These are phyloP conservation scores for Phodopus roborovskii DNA, from an alignment of 2,113 vertebrate species.

Conservation along the genomic window DNA sequence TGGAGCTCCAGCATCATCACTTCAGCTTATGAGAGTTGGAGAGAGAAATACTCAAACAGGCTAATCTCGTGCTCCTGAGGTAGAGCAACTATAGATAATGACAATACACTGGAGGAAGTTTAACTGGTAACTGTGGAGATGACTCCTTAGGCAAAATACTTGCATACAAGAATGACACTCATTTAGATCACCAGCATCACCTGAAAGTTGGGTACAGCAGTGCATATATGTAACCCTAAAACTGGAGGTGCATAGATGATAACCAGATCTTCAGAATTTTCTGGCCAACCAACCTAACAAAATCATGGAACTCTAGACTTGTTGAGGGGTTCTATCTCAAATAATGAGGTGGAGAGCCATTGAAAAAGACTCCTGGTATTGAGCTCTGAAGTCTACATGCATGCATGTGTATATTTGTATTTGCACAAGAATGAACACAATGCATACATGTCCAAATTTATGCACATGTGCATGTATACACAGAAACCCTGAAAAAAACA, in stretches of 20 bases:
- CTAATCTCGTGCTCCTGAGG: not conserved
- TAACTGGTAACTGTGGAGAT: not conserved
- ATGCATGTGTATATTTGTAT: not conserved
- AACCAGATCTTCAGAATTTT: not conserved
- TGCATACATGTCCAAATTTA: not conserved
- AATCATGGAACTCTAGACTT: not conserved
- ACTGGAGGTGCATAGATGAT: not conserved
- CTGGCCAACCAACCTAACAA: not conserved
- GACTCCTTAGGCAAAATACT: not conserved
- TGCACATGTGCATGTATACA: not conserved
- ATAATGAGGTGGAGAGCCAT: too few species aligned
- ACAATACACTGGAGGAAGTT: not conserved
- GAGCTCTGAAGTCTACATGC: not conserved
- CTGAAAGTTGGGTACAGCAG: not conserved
- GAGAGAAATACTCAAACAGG: not conserved
- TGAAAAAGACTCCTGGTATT: too few species aligned
- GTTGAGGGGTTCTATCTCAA: not conserved
- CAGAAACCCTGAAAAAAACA: not conserved
- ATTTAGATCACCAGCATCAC: not conserved
- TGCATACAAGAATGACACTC: too few species aligned
- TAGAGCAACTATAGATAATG: not conserved
- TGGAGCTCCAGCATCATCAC: not conserved
- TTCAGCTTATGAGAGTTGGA: not conserved
- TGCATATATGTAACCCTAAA: not conserved
- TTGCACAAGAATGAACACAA: not conserved